Base-by-base conservation (phyloP, 2,888 invertebrate genomes). In the Electrophaes corylata region DNA sequence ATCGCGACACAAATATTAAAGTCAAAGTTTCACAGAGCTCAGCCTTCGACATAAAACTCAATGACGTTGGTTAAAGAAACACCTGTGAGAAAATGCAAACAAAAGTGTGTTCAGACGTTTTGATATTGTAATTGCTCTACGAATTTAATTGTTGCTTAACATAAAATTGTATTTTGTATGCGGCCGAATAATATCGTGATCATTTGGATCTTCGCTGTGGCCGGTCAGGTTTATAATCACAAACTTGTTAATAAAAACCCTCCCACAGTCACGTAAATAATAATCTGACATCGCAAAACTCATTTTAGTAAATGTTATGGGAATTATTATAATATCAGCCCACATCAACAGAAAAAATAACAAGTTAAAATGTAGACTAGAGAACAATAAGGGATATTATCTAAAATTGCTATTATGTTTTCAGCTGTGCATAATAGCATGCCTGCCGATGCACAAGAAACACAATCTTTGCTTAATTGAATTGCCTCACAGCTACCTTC, bases 71-170 rank as follows among this genome's bases (percentile, higher is more conserved):
- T 68, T 67, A 80, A 73, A 79, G 81, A 86, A 86, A 88, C 87
- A 87, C 81, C 83, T 90, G 91, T 91, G 91, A 84, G 91, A 91
- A 90, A 79, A 83, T 76, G 69, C 76, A 81, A 84, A 89, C 88
- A 87, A 88, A 86, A 82, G 84, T 79, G 62, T 61, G 62, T 74
- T 75, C 67, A 57, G 66, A 66, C 62, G 50, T 57, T 65, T 60
- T 63, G 69, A 62, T 66, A 66, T 57, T 66, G 66, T 66, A 65
- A 59, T 62, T 62, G 60, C 51, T 73, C 66, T 72, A 67, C 70
- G 69, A 71, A 67, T 68, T 64, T 69, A 67, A 72, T 79, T 54
- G 57, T 64, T 77, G 72, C 76, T 61, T 59, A 72, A 71, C 62
- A 66, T 60, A 60, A 68, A 66, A 69, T 70, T 72, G 61, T 65